Base-by-base conservation (phyloP, 2,888 invertebrate genomes). In the Sabatieria punctata region DNA sequence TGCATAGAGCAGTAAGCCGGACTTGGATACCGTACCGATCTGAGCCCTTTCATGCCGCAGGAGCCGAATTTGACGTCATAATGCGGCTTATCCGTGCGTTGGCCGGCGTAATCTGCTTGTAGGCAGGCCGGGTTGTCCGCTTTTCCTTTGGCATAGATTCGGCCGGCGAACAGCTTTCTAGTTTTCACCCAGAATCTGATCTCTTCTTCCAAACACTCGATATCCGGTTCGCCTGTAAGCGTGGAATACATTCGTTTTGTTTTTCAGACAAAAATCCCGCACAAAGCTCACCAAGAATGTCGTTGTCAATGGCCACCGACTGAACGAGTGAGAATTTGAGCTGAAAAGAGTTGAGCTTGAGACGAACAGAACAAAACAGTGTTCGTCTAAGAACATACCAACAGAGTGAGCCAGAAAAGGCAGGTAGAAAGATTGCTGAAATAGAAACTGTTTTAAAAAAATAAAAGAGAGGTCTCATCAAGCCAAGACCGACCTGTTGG, bases 111-210 rank as follows among this genome's bases (percentile, higher is more conserved):
- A 47, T 62, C 63, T 43, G 57, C 57, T 41, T 58, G 58, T 36
- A 52, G 52, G 47, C 64, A 65, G 11, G 59, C 58, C 18, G 57
- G 58, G 4, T 55, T 42, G 19, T 61, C 60, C 21, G 59, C 55
- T 43, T 54, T 55, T 8, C 64, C 63, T 49, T 65, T 64, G 26
- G 64, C 64, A 43, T 64, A 64, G 33, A 64, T 65, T 41, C 64
- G 48, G 25, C 63, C 61, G 4, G 60, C 56, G 41, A 61, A 61
- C 6, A 51, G 39, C 47, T 63, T 64, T 30, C 61, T 48, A 15
- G 64, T 64, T 49, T 60, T 61, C 36, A 64, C 54, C 52, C 55
- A 56, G 24, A 64, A 55, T 19, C 60, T 52, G 35, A 64, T 65
- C 46, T 59, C 55, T 23, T 63, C 58, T 23, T 65, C 61, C 41